A percentile compares a stretch with the other conserved stretches of the same genome.
phyloP scores from a whole-genome alignment of 2,113 vertebrate genomes.

The Cottus gobio region DNA sequence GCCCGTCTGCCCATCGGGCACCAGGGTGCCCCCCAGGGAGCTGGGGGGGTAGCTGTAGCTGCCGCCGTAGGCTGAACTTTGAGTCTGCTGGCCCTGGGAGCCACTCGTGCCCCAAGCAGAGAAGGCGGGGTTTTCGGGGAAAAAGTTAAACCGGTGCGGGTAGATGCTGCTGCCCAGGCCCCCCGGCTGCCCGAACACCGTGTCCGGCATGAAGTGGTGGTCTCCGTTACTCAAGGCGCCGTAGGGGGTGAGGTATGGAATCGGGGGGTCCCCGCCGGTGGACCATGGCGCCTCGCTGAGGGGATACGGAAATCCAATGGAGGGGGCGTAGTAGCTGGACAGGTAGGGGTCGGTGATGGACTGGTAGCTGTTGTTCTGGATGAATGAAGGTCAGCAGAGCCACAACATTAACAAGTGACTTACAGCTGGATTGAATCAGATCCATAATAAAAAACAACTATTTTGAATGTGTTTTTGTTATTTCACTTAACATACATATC shows the following conservation, averaged over 20 bases:
- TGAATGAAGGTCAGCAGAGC: slow-evolving; percentile 39
- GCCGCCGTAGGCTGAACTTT: slow-evolving; percentile 93
- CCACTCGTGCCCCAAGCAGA: slow-evolving; percentile 95
- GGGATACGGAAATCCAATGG: slow-evolving; percentile 95
- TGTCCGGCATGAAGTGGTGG: slow-evolving; percentile 95
- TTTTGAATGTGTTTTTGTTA: neutral
- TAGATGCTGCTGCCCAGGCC: slow-evolving; percentile 94
- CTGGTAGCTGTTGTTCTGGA: slow-evolving; percentile 95
- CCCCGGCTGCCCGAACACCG: slow-evolving; percentile 94
- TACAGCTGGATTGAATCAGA: slow-evolving; percentile 7
- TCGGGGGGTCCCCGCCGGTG: slow-evolving; percentile 94
- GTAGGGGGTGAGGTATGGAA: slow-evolving; percentile 95
- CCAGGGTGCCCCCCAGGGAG: slow-evolving; percentile 92
- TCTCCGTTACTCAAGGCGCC: slow-evolving; percentile 96
- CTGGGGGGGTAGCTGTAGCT: slow-evolving; percentile 96
- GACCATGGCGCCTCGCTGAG: slow-evolving; percentile 97
- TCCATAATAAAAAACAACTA: neutral
- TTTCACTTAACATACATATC: neutral
- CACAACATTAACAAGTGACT: slow-evolving; percentile 40
- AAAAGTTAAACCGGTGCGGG: slow-evolving; percentile 95
- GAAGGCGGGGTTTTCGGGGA: slow-evolving; percentile 95
- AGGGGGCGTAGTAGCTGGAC: slow-evolving; percentile 96
- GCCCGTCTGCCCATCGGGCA: slow-evolving; percentile 92
- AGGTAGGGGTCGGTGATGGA: slow-evolving; percentile 97
- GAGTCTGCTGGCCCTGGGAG: slow-evolving; percentile 95